Conservation (phyloP, 2,797 vertebrate species). For the Eupleurogrammus muticus region DNA sequence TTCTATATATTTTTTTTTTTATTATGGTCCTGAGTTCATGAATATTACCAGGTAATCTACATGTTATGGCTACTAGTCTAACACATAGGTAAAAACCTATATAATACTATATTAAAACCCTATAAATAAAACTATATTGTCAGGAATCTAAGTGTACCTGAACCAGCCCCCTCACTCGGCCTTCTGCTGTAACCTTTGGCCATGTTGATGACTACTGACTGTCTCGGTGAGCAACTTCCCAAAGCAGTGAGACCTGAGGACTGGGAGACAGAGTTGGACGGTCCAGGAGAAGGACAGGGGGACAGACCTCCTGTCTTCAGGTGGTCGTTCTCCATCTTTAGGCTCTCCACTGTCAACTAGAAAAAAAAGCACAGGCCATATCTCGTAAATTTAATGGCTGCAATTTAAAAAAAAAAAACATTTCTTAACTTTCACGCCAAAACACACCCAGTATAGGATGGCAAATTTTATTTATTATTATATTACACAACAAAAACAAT, state of each 20-base stretch:
- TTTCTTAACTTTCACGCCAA: too few species aligned
- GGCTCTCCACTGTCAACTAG: slow-evolving; percentile 93
- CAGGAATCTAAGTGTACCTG: slow-evolving; percentile 80
- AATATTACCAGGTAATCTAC: not conserved
- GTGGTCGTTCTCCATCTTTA: slow-evolving; percentile 96
- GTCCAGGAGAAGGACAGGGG: slow-evolving; percentile 80
- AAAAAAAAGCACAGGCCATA: slow-evolving; percentile 1
- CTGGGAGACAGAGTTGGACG: slow-evolving; percentile 84
- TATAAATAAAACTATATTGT: too few species aligned
- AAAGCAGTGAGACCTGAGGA: slow-evolving; percentile 86
- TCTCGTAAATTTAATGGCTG: too few species aligned
- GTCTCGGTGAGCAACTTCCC: slow-evolving; percentile 89
- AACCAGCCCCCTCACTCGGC: slow-evolving; percentile 80
- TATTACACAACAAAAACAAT: too few species aligned
- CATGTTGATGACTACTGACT: slow-evolving; percentile 90
- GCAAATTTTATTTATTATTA: too few species aligned
- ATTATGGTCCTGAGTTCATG: not conserved
- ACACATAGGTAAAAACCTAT: not conserved
- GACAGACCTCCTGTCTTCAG: slow-evolving; percentile 89
- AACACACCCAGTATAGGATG: too few species aligned
- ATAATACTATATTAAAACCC: not conserved
- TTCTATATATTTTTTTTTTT: too few species aligned
- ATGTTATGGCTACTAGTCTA: not conserved
- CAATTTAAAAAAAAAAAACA: too few species aligned
- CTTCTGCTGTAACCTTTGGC: slow-evolving; percentile 89